Conservation (phyloP, 2,113 vertebrate species). For the Microcebus griseorufus region DNA sequence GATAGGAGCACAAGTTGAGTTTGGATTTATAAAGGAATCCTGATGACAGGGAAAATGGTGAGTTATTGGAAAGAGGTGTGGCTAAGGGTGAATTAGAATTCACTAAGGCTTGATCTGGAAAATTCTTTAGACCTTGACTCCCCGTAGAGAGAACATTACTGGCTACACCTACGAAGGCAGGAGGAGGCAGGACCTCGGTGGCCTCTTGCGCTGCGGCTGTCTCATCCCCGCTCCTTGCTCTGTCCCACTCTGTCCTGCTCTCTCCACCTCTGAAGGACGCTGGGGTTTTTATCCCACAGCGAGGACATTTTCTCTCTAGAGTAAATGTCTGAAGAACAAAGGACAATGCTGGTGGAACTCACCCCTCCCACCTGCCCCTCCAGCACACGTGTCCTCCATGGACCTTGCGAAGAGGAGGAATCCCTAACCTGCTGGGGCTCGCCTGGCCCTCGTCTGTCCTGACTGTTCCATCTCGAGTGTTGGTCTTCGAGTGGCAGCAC, state of each 20-base stretch:
- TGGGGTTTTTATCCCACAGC: background rate
- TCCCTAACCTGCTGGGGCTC: background rate
- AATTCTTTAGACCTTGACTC: background rate
- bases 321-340: background rate
- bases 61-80: background rate
- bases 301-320: background rate
- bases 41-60: background rate
- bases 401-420: background rate
- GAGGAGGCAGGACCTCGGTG: background rate
- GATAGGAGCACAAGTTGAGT: background rate
- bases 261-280: background rate
- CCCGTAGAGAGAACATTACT: no score
- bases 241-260: background rate
- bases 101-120: background rate
- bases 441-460: background rate
- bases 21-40: background rate
- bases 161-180: background rate
- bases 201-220: background rate
- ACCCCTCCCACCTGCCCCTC: no score
- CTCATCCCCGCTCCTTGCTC: fast-evolving
- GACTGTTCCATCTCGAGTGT: background rate
- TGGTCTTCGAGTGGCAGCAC: background rate
- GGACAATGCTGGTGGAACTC: background rate
- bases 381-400: no score
- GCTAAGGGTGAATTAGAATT: background rate